Percentiles rank a stretch among this genome's conserved stretches.
These are phyloP conservation scores for Corydoras maculifer DNA, from an alignment of 2,113 vertebrate genomes.

Conservation along the genomic window DNA sequence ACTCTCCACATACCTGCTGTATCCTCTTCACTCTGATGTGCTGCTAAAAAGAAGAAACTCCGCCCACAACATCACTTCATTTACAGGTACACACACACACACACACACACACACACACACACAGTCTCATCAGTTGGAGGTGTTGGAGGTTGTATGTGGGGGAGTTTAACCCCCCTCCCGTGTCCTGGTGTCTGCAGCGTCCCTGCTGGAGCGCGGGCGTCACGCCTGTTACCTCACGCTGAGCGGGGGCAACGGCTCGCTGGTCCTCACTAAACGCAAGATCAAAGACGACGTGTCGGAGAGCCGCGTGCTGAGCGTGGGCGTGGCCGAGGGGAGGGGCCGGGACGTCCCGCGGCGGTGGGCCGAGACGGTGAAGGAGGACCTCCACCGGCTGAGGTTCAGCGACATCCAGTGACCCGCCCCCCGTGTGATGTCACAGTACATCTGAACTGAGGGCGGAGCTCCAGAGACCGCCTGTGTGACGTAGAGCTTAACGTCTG, in stretches of 20 bases:
- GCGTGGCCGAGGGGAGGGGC: not conserved
- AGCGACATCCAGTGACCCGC: constrained; percentile 46
- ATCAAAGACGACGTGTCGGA: constrained; percentile 68
- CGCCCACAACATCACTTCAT: constrained; percentile 67
- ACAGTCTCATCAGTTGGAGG: not conserved
- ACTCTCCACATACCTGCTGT: constrained; percentile 76
- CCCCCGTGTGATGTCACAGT: too few relatives aligned
- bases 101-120: not conserved
- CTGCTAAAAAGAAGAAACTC: constrained; percentile 73
- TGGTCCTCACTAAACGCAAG: constrained; percentile 78
- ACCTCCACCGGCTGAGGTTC: constrained; percentile 78
- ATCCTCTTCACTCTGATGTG: constrained; percentile 67
- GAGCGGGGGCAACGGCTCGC: constrained; percentile 57
- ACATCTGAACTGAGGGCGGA: too few relatives aligned
- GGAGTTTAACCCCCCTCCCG: too few relatives aligned
- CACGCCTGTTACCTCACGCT: constrained; percentile 85
- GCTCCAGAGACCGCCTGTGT: too few relatives aligned
- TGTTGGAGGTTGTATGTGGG: too few relatives aligned
- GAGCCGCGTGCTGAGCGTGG: constrained; percentile 65
- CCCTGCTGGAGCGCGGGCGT: constrained; percentile 77
- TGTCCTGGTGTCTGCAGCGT: constrained; percentile 53
- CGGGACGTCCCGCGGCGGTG: constrained; percentile 33
- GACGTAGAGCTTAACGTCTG: too few relatives aligned
- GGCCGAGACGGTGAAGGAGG: constrained; percentile 67
- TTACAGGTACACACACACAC: constrained; percentile 62